Evolutionary conservation across 2,113 vertebrate genomes (phyloP), one percentile per base, ranked within the genome.

Genomic region (Limanda limanda): DNA sequence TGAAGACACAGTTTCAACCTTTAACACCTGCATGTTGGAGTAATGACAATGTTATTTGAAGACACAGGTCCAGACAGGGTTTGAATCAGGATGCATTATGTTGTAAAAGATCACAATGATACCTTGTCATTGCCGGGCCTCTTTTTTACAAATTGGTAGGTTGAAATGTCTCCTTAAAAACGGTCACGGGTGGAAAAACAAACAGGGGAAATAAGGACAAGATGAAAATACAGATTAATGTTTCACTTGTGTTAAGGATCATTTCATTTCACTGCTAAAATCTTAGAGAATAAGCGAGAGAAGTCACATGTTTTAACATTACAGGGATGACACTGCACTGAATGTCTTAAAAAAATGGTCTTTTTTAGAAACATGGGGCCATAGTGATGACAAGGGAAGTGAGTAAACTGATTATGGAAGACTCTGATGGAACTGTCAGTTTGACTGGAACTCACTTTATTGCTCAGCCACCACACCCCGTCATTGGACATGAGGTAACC

Each of bases 341-440:
- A 37, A 60, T 37, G 25, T 58, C 3, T 14, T 60, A 63, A 64
- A 72, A 25, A 45, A 64, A 27, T 31, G 13, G 0, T 3, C 1
- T 76, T 69, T n/a, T 74, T 68, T 62, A 37, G 56, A 79, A 87
- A 79, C 17, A n/a, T 21, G 65, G 24, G 71, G 58, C 23, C 11
- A 1, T 21, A 58, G 59, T 77, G 71, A 71, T 51, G 55, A 74
- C 55, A 83, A 73, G 37, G 84, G 86, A 92, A 91, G 81, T 91
- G 86, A 87, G 55, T 80, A 71, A 86, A 71, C 10, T 42, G 56
- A 81, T 81, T 79, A 80, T 66, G 79, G 79, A 90, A 92, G 10
- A n/a, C 18, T 78, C 90, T 86, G 80, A 88, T 20, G 77, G 79
- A 63, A 86, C 10, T 86, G 64, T 71, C 77, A 74, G 57, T 74